phyloP scores from a whole-genome alignment of 2,113 vertebrate species.

The Sapayoa aenigma region DNA sequence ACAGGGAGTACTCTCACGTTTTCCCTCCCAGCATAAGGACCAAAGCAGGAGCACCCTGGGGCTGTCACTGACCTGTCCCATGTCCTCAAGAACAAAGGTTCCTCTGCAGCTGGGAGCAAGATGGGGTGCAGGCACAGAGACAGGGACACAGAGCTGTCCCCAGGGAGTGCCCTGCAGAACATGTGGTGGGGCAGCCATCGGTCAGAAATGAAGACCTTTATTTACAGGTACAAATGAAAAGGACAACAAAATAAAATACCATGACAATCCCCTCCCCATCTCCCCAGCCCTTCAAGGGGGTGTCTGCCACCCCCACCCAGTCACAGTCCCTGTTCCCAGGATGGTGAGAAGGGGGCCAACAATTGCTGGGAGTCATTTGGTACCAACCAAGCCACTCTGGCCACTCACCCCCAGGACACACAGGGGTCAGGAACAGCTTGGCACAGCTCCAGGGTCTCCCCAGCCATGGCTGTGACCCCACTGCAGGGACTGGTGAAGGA shows the following conservation, averaged over 20 bases:
- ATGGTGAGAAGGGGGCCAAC: neutral
- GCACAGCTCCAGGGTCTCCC: neutral
- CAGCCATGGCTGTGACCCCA: neutral
- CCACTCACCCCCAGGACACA: rapidly evolving
- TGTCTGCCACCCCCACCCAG: neutral
- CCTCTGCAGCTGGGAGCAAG: neutral
- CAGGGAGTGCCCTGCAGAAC: rapidly evolving
- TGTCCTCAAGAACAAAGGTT: neutral
- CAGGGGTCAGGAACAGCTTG: rapidly evolving
- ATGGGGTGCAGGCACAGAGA: neutral
- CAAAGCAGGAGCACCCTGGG: neutral
- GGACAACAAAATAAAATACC: neutral
- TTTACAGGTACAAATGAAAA: conserved; percentile 69
- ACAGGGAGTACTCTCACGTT: rapidly evolving
- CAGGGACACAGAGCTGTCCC: neutral
- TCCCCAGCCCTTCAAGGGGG: neutral
- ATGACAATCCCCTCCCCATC: neutral
- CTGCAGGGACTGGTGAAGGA: neutral
- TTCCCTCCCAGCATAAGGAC: neutral
- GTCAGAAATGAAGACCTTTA: conserved; percentile 66
- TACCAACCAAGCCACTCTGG: neutral
- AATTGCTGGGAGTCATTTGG: neutral
- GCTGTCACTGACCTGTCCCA: neutral
- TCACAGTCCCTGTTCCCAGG: neutral
- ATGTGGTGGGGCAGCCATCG: rapidly evolving